phyloP scores from a whole-genome alignment of 2,113 vertebrate species.

The Prolemur simus region DNA sequence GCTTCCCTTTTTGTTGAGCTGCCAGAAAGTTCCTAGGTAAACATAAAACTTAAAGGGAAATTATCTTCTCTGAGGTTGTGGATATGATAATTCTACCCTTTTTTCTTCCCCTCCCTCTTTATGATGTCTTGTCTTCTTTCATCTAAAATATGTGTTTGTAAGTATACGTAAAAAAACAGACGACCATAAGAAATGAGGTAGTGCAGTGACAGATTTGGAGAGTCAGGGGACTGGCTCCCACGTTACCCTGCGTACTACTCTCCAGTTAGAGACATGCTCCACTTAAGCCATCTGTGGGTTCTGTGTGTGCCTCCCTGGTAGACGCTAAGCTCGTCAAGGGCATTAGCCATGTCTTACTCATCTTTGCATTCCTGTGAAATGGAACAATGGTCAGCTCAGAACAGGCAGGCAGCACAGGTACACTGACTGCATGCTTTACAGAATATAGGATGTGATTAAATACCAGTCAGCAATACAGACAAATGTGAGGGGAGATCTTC shows the following conservation, averaged over 20 bases:
- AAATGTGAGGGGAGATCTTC: not conserved
- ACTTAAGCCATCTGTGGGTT: not conserved
- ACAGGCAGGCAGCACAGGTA: fast-evolving
- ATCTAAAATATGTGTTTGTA: not conserved
- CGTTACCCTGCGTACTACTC: not conserved
- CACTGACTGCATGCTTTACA: not conserved
- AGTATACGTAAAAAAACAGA: not conserved
- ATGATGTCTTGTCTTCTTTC: not conserved
- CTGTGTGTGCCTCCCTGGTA: not conserved
- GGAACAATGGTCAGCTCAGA: not conserved
- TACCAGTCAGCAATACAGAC: not conserved
- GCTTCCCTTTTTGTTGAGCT: not conserved
- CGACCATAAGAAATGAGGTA: not conserved
- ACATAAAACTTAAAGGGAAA: not conserved
- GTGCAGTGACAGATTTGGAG: not conserved
- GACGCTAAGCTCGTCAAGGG: not conserved
- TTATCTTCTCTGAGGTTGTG: not conserved
- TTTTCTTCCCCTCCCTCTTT: not conserved
- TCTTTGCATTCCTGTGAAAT: not conserved
- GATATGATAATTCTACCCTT: not conserved
- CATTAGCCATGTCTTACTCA: not conserved
- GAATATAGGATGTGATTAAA: not conserved
- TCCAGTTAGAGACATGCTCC: not conserved
- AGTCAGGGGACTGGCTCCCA: not conserved
- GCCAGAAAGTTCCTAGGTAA: not conserved